phyloP scores from a whole-genome alignment of 2,888 invertebrate genomes.

The Drosophila neonasuta region DNA sequence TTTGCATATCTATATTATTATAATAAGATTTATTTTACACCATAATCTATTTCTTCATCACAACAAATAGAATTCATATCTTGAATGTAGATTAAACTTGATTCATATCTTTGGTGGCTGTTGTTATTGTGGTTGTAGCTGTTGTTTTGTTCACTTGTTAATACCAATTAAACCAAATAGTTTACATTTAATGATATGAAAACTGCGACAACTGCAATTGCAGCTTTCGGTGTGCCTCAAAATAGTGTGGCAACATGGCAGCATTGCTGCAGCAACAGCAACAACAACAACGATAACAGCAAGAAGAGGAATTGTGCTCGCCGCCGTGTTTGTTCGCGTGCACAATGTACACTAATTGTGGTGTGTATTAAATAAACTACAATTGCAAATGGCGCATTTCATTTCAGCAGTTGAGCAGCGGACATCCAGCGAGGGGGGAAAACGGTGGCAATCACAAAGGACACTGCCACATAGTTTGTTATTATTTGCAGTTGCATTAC shows the following conservation, averaged over 20 bases:
- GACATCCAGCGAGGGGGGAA: too few species aligned
- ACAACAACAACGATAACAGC: constrained; percentile 1
- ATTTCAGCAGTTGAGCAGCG: constrained; percentile 31
- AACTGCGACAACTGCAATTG: constrained; percentile 44
- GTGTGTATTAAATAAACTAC: constrained; percentile 75
- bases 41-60: too few species aligned
- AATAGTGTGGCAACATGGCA: constrained; percentile 60
- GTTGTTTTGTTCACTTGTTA: constrained; percentile 31
- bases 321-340: constrained; percentile 47
- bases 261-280: constrained; percentile 1
- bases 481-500: constrained; percentile 65
- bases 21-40: too few species aligned
- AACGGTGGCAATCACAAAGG: constrained; percentile 11
- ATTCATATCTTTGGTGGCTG: constrained; percentile 10
- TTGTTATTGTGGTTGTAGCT: background rate
- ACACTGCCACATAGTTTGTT: constrained; percentile 57
- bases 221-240: constrained; percentile 49
- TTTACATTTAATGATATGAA: constrained; percentile 45
- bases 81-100: background rate
- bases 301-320: background rate
- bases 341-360: constrained; percentile 71
- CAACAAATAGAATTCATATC: background rate
- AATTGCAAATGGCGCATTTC: constrained; percentile 76
- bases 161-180: constrained; percentile 39
- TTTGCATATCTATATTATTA: too few species aligned